phyloP scores from a whole-genome alignment of 2,113 vertebrate species.

The Mugil cephalus region DNA sequence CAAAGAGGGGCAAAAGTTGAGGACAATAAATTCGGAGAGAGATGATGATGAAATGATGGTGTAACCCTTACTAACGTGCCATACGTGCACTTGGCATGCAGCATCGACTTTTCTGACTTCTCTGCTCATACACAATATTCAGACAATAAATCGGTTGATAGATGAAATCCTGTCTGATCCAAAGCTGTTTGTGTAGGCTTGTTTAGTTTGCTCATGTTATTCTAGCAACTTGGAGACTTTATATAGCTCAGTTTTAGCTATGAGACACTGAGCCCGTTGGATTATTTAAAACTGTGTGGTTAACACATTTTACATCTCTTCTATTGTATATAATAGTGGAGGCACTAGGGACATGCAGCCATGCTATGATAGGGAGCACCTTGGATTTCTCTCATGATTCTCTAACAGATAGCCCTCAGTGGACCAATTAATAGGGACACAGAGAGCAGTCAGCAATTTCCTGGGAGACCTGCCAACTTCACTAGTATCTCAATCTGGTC shows the following conservation, averaged over 20 bases:
- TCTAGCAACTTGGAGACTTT: slow-evolving; percentile 8
- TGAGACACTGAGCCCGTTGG: not conserved
- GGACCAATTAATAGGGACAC: slow-evolving; percentile 85
- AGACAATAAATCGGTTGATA: slow-evolving; percentile 53
- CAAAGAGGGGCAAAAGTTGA: slow-evolving; percentile 82
- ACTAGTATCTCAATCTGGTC: slow-evolving; percentile 80
- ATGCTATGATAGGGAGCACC: slow-evolving; percentile 59
- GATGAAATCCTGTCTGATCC: slow-evolving; percentile 14
- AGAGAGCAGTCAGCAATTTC: slow-evolving; percentile 85
- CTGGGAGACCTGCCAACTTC: slow-evolving; percentile 84
- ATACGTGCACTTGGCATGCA: slow-evolving; percentile 85
- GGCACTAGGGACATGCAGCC: slow-evolving; percentile 44
- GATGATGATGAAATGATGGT: slow-evolving; percentile 87
- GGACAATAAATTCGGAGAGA: slow-evolving; percentile 86
- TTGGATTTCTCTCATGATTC: slow-evolving; percentile 77
- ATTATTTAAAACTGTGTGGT: slow-evolving; percentile 10
- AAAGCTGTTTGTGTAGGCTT: not conserved
- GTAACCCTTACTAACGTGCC: slow-evolving; percentile 85
- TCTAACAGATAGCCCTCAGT: slow-evolving; percentile 82
- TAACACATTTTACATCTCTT: slow-evolving; percentile 10
- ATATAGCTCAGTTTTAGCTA: not conserved
- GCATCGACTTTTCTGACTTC: slow-evolving; percentile 76
- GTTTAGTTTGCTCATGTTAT: not conserved
- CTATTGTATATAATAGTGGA: slow-evolving; percentile 22
- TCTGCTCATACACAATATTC: slow-evolving; percentile 58